phyloP scores from a whole-genome alignment of 2,888 invertebrate genomes.

The Cataglyphis cursor region DNA sequence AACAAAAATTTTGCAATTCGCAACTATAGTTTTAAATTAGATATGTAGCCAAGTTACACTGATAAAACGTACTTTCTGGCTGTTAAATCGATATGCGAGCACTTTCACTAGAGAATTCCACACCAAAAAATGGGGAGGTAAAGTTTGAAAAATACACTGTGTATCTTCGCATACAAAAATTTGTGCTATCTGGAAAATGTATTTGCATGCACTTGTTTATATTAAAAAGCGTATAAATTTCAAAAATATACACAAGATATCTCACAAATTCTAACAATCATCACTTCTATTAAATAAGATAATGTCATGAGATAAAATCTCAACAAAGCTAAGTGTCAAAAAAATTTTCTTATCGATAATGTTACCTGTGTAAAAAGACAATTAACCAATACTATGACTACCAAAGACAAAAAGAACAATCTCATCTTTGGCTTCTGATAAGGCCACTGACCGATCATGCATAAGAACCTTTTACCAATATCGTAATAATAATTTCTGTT shows the following conservation, averaged over 20 bases:
- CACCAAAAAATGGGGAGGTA: neutral
- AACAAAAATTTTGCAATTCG: neutral
- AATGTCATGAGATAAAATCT: neutral
- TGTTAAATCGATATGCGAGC: constrained; percentile 23
- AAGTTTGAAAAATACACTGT: constrained; percentile 30
- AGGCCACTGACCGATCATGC: constrained; percentile 27
- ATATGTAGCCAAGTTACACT: neutral
- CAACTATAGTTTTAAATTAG: neutral
- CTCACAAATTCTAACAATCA: neutral
- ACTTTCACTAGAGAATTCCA: constrained; percentile 12
- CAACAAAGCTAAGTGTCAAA: neutral
- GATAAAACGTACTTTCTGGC: constrained; percentile 15
- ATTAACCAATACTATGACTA: too few species aligned
- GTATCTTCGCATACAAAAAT: constrained; percentile 27
- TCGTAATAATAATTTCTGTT: constrained; percentile 2
- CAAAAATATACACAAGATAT: neutral
- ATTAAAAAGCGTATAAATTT: neutral
- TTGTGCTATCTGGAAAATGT: constrained; percentile 14
- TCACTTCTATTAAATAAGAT: neutral
- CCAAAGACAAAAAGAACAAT: neutral
- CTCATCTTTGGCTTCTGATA: constrained; percentile 18
- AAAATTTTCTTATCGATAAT: neutral
- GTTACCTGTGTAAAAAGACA: constrained; percentile 18
- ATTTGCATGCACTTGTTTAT: too few species aligned
- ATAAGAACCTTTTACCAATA: neutral